Evolutionary conservation across 2,113 vertebrate genomes (phyloP).

Genomic region (Oreotragus oreotragus): DNA sequence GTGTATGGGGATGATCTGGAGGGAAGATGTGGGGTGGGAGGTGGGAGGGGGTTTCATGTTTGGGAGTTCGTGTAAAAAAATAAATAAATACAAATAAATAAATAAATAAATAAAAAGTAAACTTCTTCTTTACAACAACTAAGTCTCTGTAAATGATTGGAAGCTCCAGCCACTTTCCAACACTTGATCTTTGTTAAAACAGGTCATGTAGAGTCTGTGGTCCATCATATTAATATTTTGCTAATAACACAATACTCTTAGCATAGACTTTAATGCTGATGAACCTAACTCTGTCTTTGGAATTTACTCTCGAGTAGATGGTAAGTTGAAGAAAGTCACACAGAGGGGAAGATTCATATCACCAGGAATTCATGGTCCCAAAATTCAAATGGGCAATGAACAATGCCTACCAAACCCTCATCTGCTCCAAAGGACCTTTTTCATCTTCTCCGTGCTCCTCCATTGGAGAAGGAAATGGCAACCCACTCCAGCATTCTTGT

Average conservation of each 20-base stretch:
- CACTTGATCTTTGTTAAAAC: background rate
- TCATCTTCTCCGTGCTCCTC: background rate
- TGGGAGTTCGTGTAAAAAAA: too few species aligned
- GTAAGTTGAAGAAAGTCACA: background rate
- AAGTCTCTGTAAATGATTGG: constrained; percentile 9
- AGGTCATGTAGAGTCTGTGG: background rate
- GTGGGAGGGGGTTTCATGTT: too few species aligned
- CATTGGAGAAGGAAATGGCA: background rate
- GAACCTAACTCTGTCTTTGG: background rate
- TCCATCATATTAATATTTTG: background rate
- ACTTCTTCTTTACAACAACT: background rate
- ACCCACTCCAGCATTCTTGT: background rate
- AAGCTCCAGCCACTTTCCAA: background rate
- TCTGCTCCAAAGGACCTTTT: background rate
- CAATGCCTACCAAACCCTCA: background rate
- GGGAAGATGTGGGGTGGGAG: too few species aligned
- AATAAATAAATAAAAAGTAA: constrained; percentile 41
- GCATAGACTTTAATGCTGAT: background rate
- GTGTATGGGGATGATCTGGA: too few species aligned
- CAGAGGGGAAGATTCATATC: background rate
- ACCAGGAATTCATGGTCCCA: background rate
- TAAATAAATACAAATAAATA: too few species aligned
- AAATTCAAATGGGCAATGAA: background rate
- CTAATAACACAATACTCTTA: background rate
- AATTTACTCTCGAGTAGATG: background rate